Evolutionary conservation across 2,888 invertebrate genomes (phyloP).

Genomic region (Apamea monoglypha): DNA sequence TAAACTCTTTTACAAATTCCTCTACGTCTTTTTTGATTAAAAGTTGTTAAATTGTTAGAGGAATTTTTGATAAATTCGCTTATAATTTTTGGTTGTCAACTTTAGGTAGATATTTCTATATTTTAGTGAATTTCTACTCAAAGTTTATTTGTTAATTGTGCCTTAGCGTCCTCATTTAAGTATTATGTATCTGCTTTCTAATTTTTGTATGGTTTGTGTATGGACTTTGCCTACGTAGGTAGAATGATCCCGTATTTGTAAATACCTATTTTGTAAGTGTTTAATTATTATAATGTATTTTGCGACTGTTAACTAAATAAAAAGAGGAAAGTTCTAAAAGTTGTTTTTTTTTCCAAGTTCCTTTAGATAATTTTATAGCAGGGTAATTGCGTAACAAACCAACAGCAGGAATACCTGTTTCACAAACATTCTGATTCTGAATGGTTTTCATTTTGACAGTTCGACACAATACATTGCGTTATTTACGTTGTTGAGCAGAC

Average conservation of each 20-base stretch:
- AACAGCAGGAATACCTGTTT: too few species aligned
- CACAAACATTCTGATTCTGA: too few species aligned
- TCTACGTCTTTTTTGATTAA: slow-evolving; percentile 79
- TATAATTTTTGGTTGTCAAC: slow-evolving; percentile 63
- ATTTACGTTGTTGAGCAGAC: background rate
- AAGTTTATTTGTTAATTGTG: slow-evolving; percentile 66
- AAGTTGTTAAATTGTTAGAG: slow-evolving; percentile 76
- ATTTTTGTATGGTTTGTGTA: slow-evolving; percentile 88
- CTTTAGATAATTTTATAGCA: background rate
- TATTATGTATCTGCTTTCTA: slow-evolving; percentile 83
- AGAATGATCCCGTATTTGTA: slow-evolving; percentile 87
- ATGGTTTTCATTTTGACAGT: background rate
- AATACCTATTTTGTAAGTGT: slow-evolving; percentile 89
- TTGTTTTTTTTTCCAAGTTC: slow-evolving; percentile 67
- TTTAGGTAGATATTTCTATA: slow-evolving; percentile 68
- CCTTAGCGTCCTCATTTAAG: slow-evolving; percentile 74
- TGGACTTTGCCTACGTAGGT: slow-evolving; percentile 89
- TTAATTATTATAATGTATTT: slow-evolving; percentile 85
- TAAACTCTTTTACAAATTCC: slow-evolving; percentile 53
- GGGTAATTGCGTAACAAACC: background rate
- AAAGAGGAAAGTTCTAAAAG: slow-evolving; percentile 79
- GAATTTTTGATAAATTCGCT: slow-evolving; percentile 71
- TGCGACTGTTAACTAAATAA: slow-evolving; percentile 90
- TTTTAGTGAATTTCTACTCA: slow-evolving; percentile 68
- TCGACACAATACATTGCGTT: background rate